These are phyloP conservation scores for Eumacrocentrus americanus DNA, from an alignment of 2,888 invertebrate genomes.

Conservation along the genomic window DNA sequence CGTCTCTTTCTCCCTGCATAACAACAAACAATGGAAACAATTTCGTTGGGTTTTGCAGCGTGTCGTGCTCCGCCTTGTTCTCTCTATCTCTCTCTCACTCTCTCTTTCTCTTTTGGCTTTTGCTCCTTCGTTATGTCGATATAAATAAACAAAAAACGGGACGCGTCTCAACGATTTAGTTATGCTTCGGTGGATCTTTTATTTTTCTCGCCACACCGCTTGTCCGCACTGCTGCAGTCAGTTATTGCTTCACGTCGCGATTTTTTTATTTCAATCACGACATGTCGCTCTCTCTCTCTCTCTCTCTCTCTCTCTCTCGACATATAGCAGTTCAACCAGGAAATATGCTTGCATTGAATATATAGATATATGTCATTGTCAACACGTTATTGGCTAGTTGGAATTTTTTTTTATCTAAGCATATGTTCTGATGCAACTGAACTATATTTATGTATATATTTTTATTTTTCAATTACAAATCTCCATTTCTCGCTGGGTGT, in stretches of 20 bases:
- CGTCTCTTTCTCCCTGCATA: slow-evolving; percentile 27
- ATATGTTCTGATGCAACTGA: not conserved
- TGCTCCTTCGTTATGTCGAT: slow-evolving; percentile 23
- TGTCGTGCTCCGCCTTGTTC: slow-evolving; percentile 4
- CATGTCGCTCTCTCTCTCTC: not conserved
- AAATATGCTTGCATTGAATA: slow-evolving; percentile 6
- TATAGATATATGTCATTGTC: not conserved
- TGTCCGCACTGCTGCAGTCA: slow-evolving; percentile 14
- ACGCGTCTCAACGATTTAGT: slow-evolving; percentile 34
- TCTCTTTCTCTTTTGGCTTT: slow-evolving; percentile 7
- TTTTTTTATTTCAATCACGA: slow-evolving; percentile 10
- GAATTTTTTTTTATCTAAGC: not conserved
- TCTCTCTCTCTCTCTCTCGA: not conserved
- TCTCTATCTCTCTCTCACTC: not conserved
- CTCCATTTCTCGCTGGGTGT: not conserved
- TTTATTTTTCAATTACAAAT: slow-evolving; percentile 2
- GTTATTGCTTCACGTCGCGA: slow-evolving; percentile 4
- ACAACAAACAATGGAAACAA: slow-evolving; percentile 41
- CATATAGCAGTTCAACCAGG: not conserved
- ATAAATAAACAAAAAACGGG: slow-evolving; percentile 21
- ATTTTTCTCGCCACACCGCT: slow-evolving; percentile 21
- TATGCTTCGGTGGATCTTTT: slow-evolving; percentile 37
- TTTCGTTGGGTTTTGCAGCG: slow-evolving; percentile 30
- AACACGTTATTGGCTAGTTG: not conserved
- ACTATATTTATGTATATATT: slow-evolving; percentile 2